Evolutionary conservation across 2,797 vertebrate species (phyloP), one percentile per base, ranked within the genome.

Genomic region (Semotilus atromaculatus): DNA sequence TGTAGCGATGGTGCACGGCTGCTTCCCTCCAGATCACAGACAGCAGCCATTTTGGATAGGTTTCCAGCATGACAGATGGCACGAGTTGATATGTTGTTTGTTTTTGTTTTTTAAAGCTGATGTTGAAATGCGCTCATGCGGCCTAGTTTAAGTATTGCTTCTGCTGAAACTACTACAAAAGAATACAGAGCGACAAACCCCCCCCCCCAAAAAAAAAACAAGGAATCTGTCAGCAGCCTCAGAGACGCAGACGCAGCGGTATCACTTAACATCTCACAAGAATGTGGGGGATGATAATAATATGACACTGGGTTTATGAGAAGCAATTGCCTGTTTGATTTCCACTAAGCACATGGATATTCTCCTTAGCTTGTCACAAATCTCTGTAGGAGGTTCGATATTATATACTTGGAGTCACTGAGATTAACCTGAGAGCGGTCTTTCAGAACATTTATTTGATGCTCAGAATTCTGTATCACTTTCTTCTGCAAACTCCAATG

Each of bases 11-110:
- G 86, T 89, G 89, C 82, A 48, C 90, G 91, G 88, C 89, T 88
- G 84, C 88, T 90, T 89, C 85, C 80, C 86, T 88, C 55, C 82
- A 89, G 91, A 90, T 87, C 81, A 83, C 87, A 87, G 85, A 91
- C 90, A 82, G 89, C 85, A 89, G 87, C 77, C 86, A 82, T 91
- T 91, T 91, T 92, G 90, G 90, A 87, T 88, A 82, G 68, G 74
- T 92, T 90, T 91, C 90, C 91, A 91, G 90, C 80, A 89, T 87
- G 89, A 93, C 90, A 91, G 92, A 93, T 93, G 93, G 92, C 89
- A 78, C 80, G 86, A 88, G 90, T 71, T 92, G 92, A 89, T 90
- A 60, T 88, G 85, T 84, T 87, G 89, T 87, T 84, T 90, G 90
- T 89, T 11, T 38, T 48, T 13, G n/a, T 90, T 60, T 86, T 83